Conservation (phyloP, 2,113 vertebrate genomes). For the Motacilla tschutschensis region DNA sequence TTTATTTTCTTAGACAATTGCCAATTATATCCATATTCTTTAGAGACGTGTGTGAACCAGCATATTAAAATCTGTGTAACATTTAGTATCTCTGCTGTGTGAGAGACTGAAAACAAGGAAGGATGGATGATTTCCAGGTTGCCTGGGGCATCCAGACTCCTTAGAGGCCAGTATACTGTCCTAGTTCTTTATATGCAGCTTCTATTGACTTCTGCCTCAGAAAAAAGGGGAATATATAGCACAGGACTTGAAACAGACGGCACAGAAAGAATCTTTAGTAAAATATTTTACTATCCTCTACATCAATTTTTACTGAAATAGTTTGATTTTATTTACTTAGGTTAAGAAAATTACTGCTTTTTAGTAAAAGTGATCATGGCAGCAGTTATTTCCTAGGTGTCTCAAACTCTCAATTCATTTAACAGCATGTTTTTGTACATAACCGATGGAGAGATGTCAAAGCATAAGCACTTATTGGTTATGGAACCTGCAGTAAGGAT, state of each 20-base stretch:
- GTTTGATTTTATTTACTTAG: neutral
- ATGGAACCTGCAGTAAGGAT: neutral
- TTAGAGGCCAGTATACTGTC: neutral
- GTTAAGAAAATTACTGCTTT: neutral
- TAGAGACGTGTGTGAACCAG: neutral
- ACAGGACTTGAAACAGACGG: neutral
- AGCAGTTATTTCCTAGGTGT: neutral
- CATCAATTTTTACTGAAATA: neutral
- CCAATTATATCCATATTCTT: neutral
- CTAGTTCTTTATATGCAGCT: slow-evolving; percentile 26
- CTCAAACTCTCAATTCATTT: neutral
- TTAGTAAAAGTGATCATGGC: neutral
- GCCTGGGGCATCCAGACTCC: slow-evolving; percentile 9
- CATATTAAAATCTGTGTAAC: slow-evolving; percentile 21
- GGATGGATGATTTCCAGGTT: slow-evolving; percentile 33
- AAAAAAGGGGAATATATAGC: neutral
- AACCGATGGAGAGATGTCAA: neutral
- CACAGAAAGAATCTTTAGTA: neutral
- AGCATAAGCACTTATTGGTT: neutral
- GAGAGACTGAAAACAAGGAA: slow-evolving; percentile 11
- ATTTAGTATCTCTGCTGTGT: slow-evolving; percentile 5
- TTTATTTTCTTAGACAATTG: slow-evolving; percentile 24
- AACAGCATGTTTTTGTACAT: neutral
- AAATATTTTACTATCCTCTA: neutral
- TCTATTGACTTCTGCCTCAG: neutral